phyloP scores from a whole-genome alignment of 2,797 vertebrate genomes.

The Cichlasoma orientale region DNA sequence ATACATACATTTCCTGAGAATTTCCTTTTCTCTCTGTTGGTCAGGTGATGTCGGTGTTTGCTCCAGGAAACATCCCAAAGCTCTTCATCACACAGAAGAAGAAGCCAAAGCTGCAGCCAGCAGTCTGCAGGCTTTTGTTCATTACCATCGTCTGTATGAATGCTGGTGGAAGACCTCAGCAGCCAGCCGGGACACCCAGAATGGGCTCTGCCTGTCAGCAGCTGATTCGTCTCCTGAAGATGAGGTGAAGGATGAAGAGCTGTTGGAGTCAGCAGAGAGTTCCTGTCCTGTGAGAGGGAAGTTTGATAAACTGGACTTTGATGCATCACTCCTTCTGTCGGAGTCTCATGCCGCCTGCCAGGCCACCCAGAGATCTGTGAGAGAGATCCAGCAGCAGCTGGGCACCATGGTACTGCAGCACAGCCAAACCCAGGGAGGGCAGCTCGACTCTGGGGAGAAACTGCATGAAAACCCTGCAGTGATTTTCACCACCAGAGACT shows the following conservation, averaged over 20 bases:
- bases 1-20: not conserved
- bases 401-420: conserved; percentile 86
- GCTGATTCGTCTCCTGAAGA: not conserved
- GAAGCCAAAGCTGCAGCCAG: conserved; percentile 69
- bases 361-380: conserved; percentile 77
- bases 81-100: conserved; percentile 64
- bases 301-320: conserved; percentile 7
- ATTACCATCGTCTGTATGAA: conserved; percentile 85
- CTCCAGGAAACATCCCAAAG: conserved; percentile 65
- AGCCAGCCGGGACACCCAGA: not conserved
- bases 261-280: fast-evolving
- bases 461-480: not conserved
- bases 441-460: conserved; percentile 3
- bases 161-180: conserved; percentile 84
- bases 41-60: conserved; percentile 71
- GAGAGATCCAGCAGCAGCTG: conserved; percentile 84
- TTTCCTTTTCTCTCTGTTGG: not conserved
- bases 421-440: conserved; percentile 56
- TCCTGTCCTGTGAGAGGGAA: fast-evolving
- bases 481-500: conserved; percentile 4
- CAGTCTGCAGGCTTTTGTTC: conserved; percentile 86
- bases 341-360: conserved; percentile 86
- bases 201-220: not conserved
- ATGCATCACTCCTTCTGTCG: conserved; percentile 81
- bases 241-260: fast-evolving